Percentiles rank a stretch among this genome's conserved stretches.
Conservation (phyloP, 2,113 vertebrate genomes). For the Calypte anna region DNA sequence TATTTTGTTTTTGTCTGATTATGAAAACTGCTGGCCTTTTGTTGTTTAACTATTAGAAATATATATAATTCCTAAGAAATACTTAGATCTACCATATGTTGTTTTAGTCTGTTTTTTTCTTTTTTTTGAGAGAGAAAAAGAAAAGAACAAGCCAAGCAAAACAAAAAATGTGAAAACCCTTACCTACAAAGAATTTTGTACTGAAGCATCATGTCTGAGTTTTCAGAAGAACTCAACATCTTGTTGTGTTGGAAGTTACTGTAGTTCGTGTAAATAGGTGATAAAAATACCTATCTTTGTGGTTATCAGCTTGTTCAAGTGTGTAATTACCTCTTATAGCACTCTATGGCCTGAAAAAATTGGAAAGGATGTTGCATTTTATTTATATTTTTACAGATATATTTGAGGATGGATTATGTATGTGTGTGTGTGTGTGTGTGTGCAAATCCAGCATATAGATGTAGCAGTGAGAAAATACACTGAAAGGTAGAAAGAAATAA, state of each 20-base stretch:
- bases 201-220: neutral
- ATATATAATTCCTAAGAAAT: neutral
- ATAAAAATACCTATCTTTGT: constrained; percentile 76
- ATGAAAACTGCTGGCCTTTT: neutral
- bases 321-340: constrained; percentile 79
- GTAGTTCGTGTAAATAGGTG: constrained; percentile 70
- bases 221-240: constrained; percentile 63
- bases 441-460: neutral
- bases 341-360: constrained; percentile 14
- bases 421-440: rapidly evolving
- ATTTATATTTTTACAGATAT: neutral
- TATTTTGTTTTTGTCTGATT: neutral
- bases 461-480: neutral
- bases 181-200: neutral
- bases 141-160: too few relatives aligned
- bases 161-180: rapidly evolving
- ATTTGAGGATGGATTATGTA: neutral
- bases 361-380: neutral
- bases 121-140: neutral
- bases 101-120: neutral
- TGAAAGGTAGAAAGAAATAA: neutral
- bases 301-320: constrained; percentile 79
- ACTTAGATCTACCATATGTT: neutral
- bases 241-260: constrained; percentile 50
- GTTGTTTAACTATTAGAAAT: neutral